Conservation (phyloP, 2,888 invertebrate genomes). For the Thyatira batis region DNA sequence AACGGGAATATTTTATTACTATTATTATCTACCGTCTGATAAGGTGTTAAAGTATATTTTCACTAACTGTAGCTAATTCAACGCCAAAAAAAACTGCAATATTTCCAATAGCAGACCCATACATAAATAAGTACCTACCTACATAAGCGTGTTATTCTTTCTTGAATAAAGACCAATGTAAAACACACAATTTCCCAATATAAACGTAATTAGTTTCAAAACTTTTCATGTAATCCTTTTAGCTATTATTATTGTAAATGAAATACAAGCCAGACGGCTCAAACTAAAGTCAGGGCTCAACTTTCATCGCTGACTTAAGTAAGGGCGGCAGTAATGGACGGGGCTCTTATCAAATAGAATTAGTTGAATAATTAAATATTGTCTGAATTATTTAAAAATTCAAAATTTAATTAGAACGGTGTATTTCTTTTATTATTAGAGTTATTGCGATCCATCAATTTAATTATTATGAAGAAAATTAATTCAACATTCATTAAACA, state of each 20-base stretch:
- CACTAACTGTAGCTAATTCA: no score
- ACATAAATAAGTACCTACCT: no score
- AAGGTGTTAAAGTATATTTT: no score
- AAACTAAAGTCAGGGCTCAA: conserved; percentile 5
- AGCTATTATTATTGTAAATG: conserved; percentile 18
- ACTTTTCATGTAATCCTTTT: conserved; percentile 17
- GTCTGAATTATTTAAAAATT: not conserved
- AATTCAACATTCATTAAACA: no score
- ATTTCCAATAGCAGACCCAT: no score
- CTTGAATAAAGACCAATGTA: conserved; percentile 3
- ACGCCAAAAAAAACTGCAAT: no score
- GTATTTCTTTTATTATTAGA: not conserved
- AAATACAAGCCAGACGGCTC: conserved; percentile 6
- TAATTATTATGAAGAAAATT: no score
- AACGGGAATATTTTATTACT: no score
- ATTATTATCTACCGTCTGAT: no score
- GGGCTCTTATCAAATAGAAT: not conserved
- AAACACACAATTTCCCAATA: not conserved
- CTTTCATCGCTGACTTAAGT: conserved; percentile 1
- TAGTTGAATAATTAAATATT: not conserved
- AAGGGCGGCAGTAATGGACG: not conserved
- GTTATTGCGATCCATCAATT: no score
- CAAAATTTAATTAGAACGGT: not conserved
- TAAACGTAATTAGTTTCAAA: conserved; percentile 24
- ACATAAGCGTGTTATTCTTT: no score